These are phyloP conservation scores for Azemiops feae DNA, from an alignment of 2,113 vertebrate species.

Conservation along the genomic window DNA sequence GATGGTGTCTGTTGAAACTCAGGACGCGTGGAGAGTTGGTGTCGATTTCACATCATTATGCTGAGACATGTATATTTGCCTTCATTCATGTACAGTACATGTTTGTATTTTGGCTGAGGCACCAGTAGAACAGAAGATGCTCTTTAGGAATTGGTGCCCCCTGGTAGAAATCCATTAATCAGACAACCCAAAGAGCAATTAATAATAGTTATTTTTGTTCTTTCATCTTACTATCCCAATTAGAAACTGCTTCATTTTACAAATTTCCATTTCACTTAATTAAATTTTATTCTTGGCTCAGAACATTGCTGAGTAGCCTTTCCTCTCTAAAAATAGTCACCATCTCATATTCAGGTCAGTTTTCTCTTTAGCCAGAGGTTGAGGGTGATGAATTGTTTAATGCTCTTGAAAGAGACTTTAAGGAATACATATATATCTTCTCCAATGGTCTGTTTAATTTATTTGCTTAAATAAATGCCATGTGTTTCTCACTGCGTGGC, in stretches of 20 bases:
- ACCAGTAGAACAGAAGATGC: not conserved
- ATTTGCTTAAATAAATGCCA: not conserved
- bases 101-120: not conserved
- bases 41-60: too few relatives aligned
- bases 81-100: not conserved
- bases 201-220: conserved; percentile 12
- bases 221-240: conserved; percentile 1
- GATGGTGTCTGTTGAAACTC: too few relatives aligned
- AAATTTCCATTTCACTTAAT: conserved; percentile 24
- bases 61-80: too few relatives aligned
- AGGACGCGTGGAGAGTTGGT: too few relatives aligned
- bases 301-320: conserved; percentile 18
- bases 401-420: not conserved
- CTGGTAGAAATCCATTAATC: not conserved
- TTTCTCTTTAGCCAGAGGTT: not conserved
- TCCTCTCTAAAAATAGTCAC: conserved; percentile 15
- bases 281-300: conserved; percentile 8
- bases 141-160: not conserved
- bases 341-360: not conserved
- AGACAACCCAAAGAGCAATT: conserved; percentile 21
- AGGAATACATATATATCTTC: not conserved
- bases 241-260: conserved; percentile 22
- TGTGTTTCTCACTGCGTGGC: not conserved
- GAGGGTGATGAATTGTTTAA: not conserved
- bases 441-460: not conserved